Evolutionary conservation across 2,797 vertebrate species (phyloP).

Genomic region (Phoebastria nigripes): DNA sequence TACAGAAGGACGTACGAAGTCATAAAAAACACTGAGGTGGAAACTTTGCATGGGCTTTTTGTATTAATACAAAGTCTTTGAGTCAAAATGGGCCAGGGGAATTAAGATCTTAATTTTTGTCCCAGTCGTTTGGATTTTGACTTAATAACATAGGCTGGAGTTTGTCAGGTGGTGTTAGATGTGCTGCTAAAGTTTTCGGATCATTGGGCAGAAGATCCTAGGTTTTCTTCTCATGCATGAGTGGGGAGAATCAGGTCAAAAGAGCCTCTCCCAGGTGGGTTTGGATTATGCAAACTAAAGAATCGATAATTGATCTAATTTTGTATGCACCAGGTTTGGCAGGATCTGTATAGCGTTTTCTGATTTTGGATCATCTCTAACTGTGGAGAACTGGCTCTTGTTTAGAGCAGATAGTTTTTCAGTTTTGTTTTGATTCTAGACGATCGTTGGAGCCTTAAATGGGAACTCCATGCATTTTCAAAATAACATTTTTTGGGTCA

Average conservation of each 20-base stretch:
- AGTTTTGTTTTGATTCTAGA: background rate
- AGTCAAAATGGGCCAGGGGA: background rate
- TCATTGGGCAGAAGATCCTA: background rate
- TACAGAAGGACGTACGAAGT: background rate
- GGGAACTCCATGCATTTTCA: background rate
- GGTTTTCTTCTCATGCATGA: background rate
- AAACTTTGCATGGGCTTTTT: background rate
- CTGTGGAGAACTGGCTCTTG: background rate
- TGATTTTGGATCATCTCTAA: background rate
- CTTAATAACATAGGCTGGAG: background rate
- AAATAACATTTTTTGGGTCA: background rate
- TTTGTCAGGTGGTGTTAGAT: background rate
- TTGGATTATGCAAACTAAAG: background rate
- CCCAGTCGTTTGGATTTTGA: background rate
- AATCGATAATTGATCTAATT: background rate
- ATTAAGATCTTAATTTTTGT: background rate
- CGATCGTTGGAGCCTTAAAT: background rate
- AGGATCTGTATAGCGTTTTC: background rate
- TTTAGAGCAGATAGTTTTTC: background rate
- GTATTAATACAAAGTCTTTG: background rate
- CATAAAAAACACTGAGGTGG: constrained; percentile 25
- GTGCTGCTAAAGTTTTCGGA: background rate
- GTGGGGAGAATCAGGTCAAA: background rate
- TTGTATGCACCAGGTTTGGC: background rate
- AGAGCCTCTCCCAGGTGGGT: background rate